Evolutionary conservation across 1,140 invertebrate genomes (phyloP), one percentile per base, ranked within the genome.

Genomic region (Cotesia chilonis): DNA sequence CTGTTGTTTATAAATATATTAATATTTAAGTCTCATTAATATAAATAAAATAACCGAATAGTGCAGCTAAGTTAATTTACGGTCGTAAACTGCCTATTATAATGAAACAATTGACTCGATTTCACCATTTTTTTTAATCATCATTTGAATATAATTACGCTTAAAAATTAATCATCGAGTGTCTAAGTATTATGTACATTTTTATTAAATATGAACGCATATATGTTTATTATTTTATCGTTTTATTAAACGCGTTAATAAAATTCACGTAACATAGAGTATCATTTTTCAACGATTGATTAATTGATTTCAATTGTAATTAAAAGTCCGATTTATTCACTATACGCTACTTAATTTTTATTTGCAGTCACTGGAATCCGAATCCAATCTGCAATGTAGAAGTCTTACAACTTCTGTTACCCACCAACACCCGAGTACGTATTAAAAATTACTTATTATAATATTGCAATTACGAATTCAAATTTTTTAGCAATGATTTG

Each of bases 131-230:
- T 17, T 61, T 4, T 61, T 14, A 17, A 17, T 41, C 38, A 63
- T 37, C 60, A 28, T 28, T 28, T 28, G 28, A 28, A 28, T 28
- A 28, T 65, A 65, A 47, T 65, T 38, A 47, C 14, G 63, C 37
- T 37, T 65, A 41, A 41, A 41, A 65, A 47, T 6, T 41, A 41
- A 41, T 7, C 10, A 47, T 47, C 41, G 41, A 9, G 41, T 47
- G 10, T 47, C 6, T 63, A 36, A 36, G 10, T 65, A 57, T 38
- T 65, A 65, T 65, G 63, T 65, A 65, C 63, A 55, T 52, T n/a
- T 54, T 35, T 55, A 68, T 51, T 67, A 67, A 37, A 51, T 28
- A 55, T 47, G 41, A 47, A 51, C 14, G 20, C 4, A 47, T 47
- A 17, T 67, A 67, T 67, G 38, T n/a, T 7, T 28, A n/a, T 52